These are phyloP conservation scores for Salpingus planirostris DNA, from an alignment of 2,888 invertebrate species.

Conservation along the genomic window DNA sequence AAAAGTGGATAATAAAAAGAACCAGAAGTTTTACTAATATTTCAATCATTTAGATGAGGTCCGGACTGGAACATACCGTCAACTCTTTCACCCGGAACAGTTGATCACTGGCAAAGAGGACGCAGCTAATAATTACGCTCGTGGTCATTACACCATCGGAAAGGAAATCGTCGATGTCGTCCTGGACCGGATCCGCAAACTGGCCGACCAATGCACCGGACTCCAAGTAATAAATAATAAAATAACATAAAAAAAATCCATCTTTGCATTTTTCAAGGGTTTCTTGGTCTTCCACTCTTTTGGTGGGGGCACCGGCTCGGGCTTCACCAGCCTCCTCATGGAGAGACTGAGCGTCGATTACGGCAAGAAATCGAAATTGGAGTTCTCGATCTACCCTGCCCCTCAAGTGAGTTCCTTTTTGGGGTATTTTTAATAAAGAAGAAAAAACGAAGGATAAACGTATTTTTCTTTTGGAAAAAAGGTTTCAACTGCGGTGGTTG, in stretches of 20 bases:
- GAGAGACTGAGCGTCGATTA: slow-evolving; percentile 86
- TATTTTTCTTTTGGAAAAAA: no score
- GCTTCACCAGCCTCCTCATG: slow-evolving; percentile 88
- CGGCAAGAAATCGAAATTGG: slow-evolving; percentile 87
- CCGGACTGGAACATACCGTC: slow-evolving; percentile 72
- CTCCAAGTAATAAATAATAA: slow-evolving; percentile 54
- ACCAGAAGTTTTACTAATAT: no score
- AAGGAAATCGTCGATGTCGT: slow-evolving; percentile 82
- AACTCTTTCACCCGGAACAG: slow-evolving; percentile 85
- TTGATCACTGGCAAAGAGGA: slow-evolving; percentile 88
- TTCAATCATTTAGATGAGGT: slow-evolving; percentile 56
- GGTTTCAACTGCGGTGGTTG: slow-evolving; percentile 73
- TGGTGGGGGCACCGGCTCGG: slow-evolving; percentile 84
- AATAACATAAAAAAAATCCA: background rate
- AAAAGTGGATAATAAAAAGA: no score
- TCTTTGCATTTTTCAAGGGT: slow-evolving; percentile 46
- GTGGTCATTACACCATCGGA: slow-evolving; percentile 91
- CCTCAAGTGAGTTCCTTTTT: slow-evolving; percentile 66
- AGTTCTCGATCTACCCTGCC: slow-evolving; percentile 91
- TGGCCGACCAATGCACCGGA: slow-evolving; percentile 81
- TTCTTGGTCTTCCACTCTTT: slow-evolving; percentile 92
- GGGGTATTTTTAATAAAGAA: background rate
- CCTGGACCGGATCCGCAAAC: slow-evolving; percentile 69
- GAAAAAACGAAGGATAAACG: background rate
- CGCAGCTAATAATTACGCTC: slow-evolving; percentile 88